Evolutionary conservation across 2,113 vertebrate species (phyloP).

Genomic region (Chroicocephalus ridibundus): DNA sequence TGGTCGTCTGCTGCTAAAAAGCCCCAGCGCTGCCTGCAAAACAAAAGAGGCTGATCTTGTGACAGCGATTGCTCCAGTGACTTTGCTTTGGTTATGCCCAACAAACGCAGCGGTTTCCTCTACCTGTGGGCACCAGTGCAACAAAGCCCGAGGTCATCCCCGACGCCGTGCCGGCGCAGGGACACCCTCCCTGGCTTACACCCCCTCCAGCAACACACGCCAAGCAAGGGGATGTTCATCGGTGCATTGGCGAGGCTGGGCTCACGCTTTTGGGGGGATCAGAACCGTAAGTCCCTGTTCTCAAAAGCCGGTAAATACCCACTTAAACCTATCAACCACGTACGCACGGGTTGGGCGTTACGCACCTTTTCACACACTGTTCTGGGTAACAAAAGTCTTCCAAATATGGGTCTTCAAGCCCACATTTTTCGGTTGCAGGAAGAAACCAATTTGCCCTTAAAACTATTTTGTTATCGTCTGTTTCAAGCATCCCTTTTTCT

Average conservation of each 20-base stretch:
- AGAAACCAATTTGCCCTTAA: not conserved
- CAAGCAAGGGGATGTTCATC: accelerated
- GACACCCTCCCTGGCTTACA: not conserved
- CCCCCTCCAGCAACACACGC: not conserved
- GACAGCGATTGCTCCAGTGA: not conserved
- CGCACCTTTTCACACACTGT: not conserved
- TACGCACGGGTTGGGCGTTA: not conserved
- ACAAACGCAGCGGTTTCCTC: not conserved
- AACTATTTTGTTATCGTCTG: not conserved
- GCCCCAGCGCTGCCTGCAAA: constrained; percentile 39
- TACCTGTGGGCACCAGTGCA: not conserved
- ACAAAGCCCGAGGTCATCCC: accelerated
- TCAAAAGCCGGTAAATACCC: not conserved
- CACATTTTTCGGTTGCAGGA: not conserved
- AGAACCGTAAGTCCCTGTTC: not conserved
- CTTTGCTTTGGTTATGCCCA: not conserved
- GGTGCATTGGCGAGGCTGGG: not conserved
- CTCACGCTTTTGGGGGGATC: not conserved
- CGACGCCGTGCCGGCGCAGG: accelerated
- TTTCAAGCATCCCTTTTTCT: not conserved
- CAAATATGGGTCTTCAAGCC: not conserved
- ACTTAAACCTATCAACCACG: not conserved
- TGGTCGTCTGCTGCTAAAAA: not conserved
- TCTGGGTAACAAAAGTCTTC: not conserved
- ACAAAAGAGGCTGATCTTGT: not conserved